A percentile compares a stretch with the other conserved stretches of the same genome.
These are phyloP conservation scores for Rhagologus leucostigma DNA, from an alignment of 2,113 vertebrate genomes.

Conservation along the genomic window DNA sequence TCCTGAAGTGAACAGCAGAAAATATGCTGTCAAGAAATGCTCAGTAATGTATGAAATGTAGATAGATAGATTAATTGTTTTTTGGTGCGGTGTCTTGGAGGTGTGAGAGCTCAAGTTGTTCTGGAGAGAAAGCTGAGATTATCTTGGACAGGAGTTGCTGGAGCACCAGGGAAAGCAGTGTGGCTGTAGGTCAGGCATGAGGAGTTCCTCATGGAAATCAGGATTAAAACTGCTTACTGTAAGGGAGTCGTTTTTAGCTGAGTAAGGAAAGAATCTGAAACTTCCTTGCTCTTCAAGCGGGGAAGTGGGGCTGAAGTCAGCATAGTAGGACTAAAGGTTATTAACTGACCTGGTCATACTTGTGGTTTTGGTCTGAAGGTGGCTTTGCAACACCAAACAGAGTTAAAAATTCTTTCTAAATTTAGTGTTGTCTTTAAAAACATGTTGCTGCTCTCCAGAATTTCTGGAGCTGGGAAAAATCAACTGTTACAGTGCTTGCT, in stretches of 20 bases:
- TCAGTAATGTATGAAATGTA: neutral
- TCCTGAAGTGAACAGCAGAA: neutral
- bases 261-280: neutral
- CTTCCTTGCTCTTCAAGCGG: neutral
- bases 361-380: neutral
- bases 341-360: neutral
- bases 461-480: neutral
- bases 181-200: neutral
- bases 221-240: neutral
- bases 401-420: neutral
- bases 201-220: neutral
- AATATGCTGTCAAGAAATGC: neutral
- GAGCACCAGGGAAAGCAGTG: neutral
- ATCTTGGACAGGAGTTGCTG: neutral
- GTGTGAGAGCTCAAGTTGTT: neutral
- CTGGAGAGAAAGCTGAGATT: neutral
- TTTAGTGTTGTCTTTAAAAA: neutral
- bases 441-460: neutral
- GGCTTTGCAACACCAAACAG: neutral
- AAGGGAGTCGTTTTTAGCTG: neutral
- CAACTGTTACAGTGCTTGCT: fast-evolving
- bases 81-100: neutral
- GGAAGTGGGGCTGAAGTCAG: neutral
- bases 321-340: neutral
- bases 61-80: neutral